phyloP scores from a whole-genome alignment of 92 coral and sea anemone species.

The Paragorgia papillata region DNA sequence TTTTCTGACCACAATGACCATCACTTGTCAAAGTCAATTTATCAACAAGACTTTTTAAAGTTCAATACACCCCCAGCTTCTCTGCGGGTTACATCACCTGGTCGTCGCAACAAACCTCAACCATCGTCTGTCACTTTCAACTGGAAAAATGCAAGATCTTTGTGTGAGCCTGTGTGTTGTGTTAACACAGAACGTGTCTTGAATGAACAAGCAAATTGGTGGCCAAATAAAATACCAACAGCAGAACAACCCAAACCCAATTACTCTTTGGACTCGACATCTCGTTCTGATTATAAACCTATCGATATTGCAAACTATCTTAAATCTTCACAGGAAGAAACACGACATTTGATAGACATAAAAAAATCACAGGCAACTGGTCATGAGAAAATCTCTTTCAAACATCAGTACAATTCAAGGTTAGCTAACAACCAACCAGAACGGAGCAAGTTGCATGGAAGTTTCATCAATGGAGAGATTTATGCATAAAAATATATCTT shows the following conservation, averaged over 20 bases:
- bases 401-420: slow-evolving; percentile 94
- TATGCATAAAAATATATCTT: neutral
- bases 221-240: slow-evolving; percentile 81
- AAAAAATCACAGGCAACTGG: slow-evolving; percentile 53
- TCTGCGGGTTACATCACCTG: slow-evolving; percentile 65
- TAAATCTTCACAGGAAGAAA: slow-evolving; percentile 32
- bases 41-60: slow-evolving; percentile 71
- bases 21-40: slow-evolving; percentile 63
- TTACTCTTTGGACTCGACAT: slow-evolving; percentile 78
- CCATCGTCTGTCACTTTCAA: slow-evolving; percentile 85
- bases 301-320: slow-evolving; percentile 39
- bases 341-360: slow-evolving; percentile 31
- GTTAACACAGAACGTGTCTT: slow-evolving; percentile 64
- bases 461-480: slow-evolving; percentile 67
- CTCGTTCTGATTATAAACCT: slow-evolving; percentile 76
- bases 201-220: slow-evolving; percentile 67
- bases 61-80: slow-evolving; percentile 75
- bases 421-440: slow-evolving; percentile 86
- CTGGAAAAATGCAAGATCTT: slow-evolving; percentile 84
- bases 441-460: slow-evolving; percentile 89
- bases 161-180: slow-evolving; percentile 93
- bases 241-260: slow-evolving; percentile 63
- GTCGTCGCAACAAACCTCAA: slow-evolving; percentile 91
- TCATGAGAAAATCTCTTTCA: slow-evolving; percentile 86
- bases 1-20: slow-evolving; percentile 70